Evolutionary conservation across 1,140 invertebrate genomes (phyloP), one percentile per base, ranked within the genome.

Genomic region (Acyrthosiphon pisum): DNA sequence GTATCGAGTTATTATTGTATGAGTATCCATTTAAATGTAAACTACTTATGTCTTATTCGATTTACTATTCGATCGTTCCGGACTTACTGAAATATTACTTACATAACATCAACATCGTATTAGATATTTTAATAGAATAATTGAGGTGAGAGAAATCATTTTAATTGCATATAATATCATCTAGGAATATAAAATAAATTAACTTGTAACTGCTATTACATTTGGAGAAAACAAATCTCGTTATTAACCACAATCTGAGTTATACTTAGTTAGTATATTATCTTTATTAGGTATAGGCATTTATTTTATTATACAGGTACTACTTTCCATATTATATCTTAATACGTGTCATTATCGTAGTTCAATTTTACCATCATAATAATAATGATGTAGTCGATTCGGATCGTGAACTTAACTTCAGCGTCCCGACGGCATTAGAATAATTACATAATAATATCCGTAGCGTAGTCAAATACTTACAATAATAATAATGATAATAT

Each of bases 91-190:
- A 41, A 41, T 4, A 56, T 56, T 9, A 56, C 56, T 56, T 9
- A 56, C 23, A 26, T 26, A 9, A 26, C 0, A 56, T 26, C 26
- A 68, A 68, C 60, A 3, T 2, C 0, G 4, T 9, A 68, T 30
- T 3, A 68, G 30, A 30, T 9, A 60, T 60, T 30, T 30, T 30
- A 30, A n/a, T n/a, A 30, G 4, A 68, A 68, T n/a, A 68, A 68
- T 4, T 14, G 0, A 3, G 11, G 3, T 0, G 0, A n/a, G 30
- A 3, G 7, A 2, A n/a, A 14, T n/a, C 0, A 4, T n/a, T 4
- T 68, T 14, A 30, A 30, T 30, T 30, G 2, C 11, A 11, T 30
- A 60, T 30, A 30, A 60, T 30, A 30, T 56, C 30, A 60, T 60
- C 2, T n/a, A 46, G 7, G 18, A 2, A 50, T 3, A 50, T 4